These are phyloP conservation scores for Chromis chromis DNA, from an alignment of 2,797 vertebrate species.

Conservation along the genomic window DNA sequence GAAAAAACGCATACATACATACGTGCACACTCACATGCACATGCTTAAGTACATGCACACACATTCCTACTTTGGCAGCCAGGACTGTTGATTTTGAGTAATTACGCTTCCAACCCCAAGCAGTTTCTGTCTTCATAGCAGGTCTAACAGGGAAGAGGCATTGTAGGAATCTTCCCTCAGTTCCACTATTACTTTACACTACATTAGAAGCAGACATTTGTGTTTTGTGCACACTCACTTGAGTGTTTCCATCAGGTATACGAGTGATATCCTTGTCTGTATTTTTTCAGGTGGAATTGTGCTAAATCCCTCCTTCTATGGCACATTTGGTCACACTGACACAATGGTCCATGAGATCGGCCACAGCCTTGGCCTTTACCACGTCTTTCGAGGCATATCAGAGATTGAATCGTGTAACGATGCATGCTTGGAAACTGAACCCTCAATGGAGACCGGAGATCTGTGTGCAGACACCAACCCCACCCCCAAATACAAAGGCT, in stretches of 20 bases:
- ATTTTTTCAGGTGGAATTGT: slow-evolving; percentile 85
- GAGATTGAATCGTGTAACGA: slow-evolving; percentile 98
- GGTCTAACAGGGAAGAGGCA: slow-evolving; percentile 51
- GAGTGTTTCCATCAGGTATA: slow-evolving; percentile 7
- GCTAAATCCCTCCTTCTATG: slow-evolving; percentile 96
- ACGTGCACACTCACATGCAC: slow-evolving; percentile 27
- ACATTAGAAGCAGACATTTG: slow-evolving; percentile 28
- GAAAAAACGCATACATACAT: slow-evolving; percentile 47
- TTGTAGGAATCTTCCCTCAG: slow-evolving; percentile 51
- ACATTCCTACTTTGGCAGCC: slow-evolving; percentile 35
- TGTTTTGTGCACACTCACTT: slow-evolving; percentile 22
- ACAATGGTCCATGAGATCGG: slow-evolving; percentile 99
- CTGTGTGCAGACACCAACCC: slow-evolving; percentile 97
- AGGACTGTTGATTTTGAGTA: slow-evolving; percentile 62
- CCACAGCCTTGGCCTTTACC: slow-evolving; percentile 96
- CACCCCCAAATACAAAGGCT: slow-evolving; percentile 94
- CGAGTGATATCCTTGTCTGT: slow-evolving; percentile 18
- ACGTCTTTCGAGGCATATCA: slow-evolving; percentile 97
- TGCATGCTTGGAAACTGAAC: slow-evolving; percentile 95
- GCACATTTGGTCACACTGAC: slow-evolving; percentile 95
- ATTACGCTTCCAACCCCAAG: slow-evolving; percentile 63
- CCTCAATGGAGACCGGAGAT: slow-evolving; percentile 97
- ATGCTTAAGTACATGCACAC: slow-evolving; percentile 23
- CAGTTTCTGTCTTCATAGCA: slow-evolving; percentile 56
- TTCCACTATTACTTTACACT: slow-evolving; percentile 35